Base-by-base conservation (phyloP, 2,888 invertebrate genomes). In the Fragum sueziense region DNA sequence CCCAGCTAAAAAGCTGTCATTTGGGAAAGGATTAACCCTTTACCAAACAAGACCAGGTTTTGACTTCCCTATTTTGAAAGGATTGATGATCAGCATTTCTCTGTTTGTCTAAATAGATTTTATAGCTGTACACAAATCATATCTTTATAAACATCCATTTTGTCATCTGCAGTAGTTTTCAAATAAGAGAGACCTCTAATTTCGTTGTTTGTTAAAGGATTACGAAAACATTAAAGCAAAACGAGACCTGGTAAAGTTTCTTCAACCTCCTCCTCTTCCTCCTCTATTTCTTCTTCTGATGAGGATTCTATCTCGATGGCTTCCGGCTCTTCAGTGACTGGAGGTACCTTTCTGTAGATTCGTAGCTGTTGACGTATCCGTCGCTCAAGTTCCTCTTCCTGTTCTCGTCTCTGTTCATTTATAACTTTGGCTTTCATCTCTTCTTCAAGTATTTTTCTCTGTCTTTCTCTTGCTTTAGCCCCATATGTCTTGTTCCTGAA, bases 201-300 rank as follows among this genome's bases (percentile, higher is more conserved):
- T n/a, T n/a, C n/a, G n/a, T n/a, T n/a, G n/a, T n/a, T n/a, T n/a
- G n/a, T n/a, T n/a, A n/a, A n/a, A n/a, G n/a, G n/a, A n/a, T n/a
- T n/a, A n/a, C n/a, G n/a, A n/a, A n/a, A n/a, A n/a, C n/a, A n/a
- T n/a, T n/a, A n/a, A n/a, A n/a, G n/a, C n/a, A n/a, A n/a, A n/a
- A n/a, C n/a, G n/a, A 47, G 7, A 90, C 90, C 89, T 75, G 89
- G 88, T 25, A 90, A 78, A 41, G 78, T 72, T 61, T 88, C 88
- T 27, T 87, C 84, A 57, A 84, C 76, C 33, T 82, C 76, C 11
- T 75, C 79, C 25, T 82, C 76, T n/a, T 75, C 79, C 17, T 81
- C 78, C 29, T 82, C 85, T 14, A 84, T 86, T 22, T 82, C 83
- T 29, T 86, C 82, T 34, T 80, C 81, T 34, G 68, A 80, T 9